Evolutionary conservation across 30 jellyfish, hydroid and myxozoan species (phyloP).

Genomic region (Phacellophora camtschatica): DNA sequence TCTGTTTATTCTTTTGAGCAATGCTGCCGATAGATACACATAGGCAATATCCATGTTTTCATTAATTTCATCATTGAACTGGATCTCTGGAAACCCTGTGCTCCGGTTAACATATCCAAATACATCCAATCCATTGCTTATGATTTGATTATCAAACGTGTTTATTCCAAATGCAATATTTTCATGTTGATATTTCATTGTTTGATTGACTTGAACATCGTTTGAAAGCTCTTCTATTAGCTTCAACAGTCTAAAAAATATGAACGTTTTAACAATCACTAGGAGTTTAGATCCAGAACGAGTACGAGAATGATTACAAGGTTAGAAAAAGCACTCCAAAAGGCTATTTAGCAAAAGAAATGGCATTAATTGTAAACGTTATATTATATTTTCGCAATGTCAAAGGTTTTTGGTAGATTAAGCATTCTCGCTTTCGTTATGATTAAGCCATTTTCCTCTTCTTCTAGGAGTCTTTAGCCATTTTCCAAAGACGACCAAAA

Average conservation of each 20-base stretch:
- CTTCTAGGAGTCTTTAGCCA: too few relatives aligned
- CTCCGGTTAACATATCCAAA: slow-evolving; percentile 1
- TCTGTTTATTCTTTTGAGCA: slow-evolving; percentile 28
- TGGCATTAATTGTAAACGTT: too few relatives aligned
- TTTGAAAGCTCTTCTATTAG: slow-evolving; percentile 19
- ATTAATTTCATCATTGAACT: background rate
- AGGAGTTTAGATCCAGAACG: too few relatives aligned
- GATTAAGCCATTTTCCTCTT: too few relatives aligned
- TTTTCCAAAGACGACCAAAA: too few relatives aligned
- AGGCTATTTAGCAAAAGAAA: too few relatives aligned
- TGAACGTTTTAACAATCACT: too few relatives aligned
- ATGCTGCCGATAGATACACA: slow-evolving; percentile 13
- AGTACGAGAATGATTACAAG: too few relatives aligned
- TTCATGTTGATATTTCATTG: slow-evolving; percentile 13
- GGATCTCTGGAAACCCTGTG: slow-evolving; percentile 2
- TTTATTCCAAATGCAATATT: slow-evolving; percentile 28
- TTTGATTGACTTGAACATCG: background rate
- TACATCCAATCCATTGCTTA: background rate
- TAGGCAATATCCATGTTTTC: background rate
- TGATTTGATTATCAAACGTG: background rate
- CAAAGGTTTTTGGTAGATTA: too few relatives aligned
- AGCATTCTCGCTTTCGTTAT: too few relatives aligned
- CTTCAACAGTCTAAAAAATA: slow-evolving; percentile 6
- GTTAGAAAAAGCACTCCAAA: too few relatives aligned
- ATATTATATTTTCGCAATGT: too few relatives aligned